Base-by-base conservation (phyloP, 2,797 vertebrate species). In the Anas acuta region DNA sequence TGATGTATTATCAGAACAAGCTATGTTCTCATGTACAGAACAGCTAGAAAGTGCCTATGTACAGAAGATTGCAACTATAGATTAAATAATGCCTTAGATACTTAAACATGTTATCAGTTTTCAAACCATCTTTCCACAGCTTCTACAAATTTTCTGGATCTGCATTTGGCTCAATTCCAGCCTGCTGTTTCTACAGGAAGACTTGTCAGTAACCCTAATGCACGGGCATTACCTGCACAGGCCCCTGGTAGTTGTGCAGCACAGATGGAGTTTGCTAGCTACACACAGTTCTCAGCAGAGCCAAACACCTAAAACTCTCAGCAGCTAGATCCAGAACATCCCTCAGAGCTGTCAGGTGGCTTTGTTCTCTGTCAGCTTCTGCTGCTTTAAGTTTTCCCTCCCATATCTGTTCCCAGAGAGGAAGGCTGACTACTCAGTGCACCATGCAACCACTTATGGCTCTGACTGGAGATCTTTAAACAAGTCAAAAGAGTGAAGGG, bases 331-430 rank as follows among this genome's bases (percentile, higher is more conserved):
- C 13, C 64, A 83, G 26, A 57, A 66, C 1, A 3, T 10, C 16
- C 30, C 26, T 20, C 35, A 33, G 12, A 67, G 19, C 10, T 43
- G 57, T 26, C 73, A 66, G 17, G 8, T 35, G 5, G 14, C 37
- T 66, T 75, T 77, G 28, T 5, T 66, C 18, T 83, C 62, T 61
- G 73, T 10, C 35, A 83, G 4, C 39, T 70, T 66, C 53, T 22
- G 10, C 45, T 2, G 1, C 17, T 75, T 49, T 28, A 54, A 0
- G 0, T 53, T 66, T 83, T 62, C 41, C 2, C 6, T 10, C 65
- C 16, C 8, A 6, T 4, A 13, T 28, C 17, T 14, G 19, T 66
- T 79, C 43, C 47, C 35, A 15, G 61, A 84, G 60, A 22, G 45
- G 15, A 3, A 47, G 6, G 25, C 17, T 67, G 18, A 35, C 32